Evolutionary conservation across 2,888 invertebrate species (phyloP), one percentile per base, ranked within the genome.

Genomic region (Incurvaria masculella): DNA sequence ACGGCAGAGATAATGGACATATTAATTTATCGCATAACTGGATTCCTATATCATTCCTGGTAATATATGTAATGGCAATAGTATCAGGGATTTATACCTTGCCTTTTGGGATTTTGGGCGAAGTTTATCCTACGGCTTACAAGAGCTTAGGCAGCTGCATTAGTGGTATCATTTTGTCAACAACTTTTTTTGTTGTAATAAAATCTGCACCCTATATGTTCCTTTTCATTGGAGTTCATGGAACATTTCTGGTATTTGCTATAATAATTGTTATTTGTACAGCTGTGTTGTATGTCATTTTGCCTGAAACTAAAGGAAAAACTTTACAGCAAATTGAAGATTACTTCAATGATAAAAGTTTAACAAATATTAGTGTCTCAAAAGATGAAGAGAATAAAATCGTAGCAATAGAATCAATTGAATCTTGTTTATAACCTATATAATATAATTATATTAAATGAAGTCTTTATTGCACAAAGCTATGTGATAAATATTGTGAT

Each of bases 71-170:
- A 16, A 75, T 79, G 20, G 82, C 82, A 14, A 75, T 83, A 46
- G 79, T 81, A 1, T 61, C 83, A 11, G 86, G 88, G 1, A 72
- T 85, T 33, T 61, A 84, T 21, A 84, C 87, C 0, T 69, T 89
- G 46, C 88, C 88, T 0, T 89, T 88, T 83, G 83, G 86, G 11
- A 81, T 89, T 61, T 83, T 86, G 50, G 87, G 87, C 0, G 89
- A 89, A 61, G 70, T 89, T 4, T 88, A 87, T 55, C 81, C 87
- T 0, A 67, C 82, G 19, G 75, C 76, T 1, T 81, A 81, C 46
- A 75, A 86, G 42, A 86, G 86, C 23, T 63, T 85, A 1, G 88
- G 87, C 1, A 81, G 87, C 23, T 86, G 87, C 0, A 70, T 87
- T 17, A 81, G 84, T 17, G 81, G 85, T 1, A 82, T 83, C 64